Evolutionary conservation across 2,797 vertebrate species (phyloP).

Genomic region (Microtus californicus): DNA sequence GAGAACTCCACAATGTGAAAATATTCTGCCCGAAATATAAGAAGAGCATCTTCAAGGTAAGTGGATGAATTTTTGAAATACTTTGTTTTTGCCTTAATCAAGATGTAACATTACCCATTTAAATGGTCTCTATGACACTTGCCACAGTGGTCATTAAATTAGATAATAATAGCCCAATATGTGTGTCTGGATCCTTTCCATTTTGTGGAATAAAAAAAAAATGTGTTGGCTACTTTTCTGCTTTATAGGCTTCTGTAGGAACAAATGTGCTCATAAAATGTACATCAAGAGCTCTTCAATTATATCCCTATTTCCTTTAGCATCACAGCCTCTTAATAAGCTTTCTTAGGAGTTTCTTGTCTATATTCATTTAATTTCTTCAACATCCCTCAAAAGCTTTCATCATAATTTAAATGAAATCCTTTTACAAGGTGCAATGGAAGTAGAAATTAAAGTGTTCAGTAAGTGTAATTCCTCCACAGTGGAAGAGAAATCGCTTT

Average conservation of each 20-base stretch:
- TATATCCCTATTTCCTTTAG: conserved; percentile 71
- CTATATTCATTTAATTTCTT: conserved; percentile 72
- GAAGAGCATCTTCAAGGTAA: conserved; percentile 10
- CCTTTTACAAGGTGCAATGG: conserved; percentile 41
- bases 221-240: conserved; percentile 13
- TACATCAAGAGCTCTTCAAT: conserved; percentile 73
- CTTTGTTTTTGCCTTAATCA: conserved; percentile 68
- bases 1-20: neutral
- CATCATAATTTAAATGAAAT: conserved; percentile 67
- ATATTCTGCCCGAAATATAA: conserved; percentile 19
- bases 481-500: neutral
- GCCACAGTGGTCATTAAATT: conserved; percentile 67
- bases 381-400: conserved; percentile 60
- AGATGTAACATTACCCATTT: conserved; percentile 62
- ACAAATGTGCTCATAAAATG: conserved; percentile 72
- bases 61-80: conserved; percentile 39
- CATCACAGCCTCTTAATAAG: conserved; percentile 69
- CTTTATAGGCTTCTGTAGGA: conserved; percentile 70
- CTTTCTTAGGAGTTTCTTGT: conserved; percentile 62
- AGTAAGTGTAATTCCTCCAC: neutral
- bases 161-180: conserved; percentile 52
- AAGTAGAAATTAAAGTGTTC: conserved; percentile 54
- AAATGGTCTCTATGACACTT: conserved; percentile 78
- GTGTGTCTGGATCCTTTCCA: conserved; percentile 58
- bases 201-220: conserved; percentile 69